A percentile compares a stretch with the other conserved stretches of the same genome.
phyloP scores from a whole-genome alignment of 2,113 vertebrate genomes.

The Pollachius pollachius region DNA sequence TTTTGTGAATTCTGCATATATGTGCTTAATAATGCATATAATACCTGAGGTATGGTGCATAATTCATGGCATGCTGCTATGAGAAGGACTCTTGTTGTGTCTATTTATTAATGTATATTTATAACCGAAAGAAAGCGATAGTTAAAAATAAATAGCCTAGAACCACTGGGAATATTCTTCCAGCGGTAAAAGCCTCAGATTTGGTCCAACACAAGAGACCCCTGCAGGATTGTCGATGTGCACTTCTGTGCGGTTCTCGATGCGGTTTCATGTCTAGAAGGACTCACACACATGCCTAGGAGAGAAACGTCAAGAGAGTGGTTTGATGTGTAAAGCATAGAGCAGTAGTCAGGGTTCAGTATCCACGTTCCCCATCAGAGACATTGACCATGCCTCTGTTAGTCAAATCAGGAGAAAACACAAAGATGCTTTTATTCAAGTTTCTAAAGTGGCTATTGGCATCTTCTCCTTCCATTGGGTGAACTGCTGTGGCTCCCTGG shows the following conservation, averaged over 20 bases:
- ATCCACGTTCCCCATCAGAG: no score
- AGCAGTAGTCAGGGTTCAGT: no score
- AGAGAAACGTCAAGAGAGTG: no score
- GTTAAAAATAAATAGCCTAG: constrained; percentile 34
- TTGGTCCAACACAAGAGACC: constrained; percentile 29
- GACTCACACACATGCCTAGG: no score
- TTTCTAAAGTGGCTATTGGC: no score
- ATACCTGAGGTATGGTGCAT: constrained; percentile 52
- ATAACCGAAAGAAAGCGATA: constrained; percentile 27
- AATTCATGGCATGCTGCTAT: constrained; percentile 42
- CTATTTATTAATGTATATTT: neutral
- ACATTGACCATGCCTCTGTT: no score
- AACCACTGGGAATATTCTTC: constrained; percentile 21
- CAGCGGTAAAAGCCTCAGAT: constrained; percentile 23
- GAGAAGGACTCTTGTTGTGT: constrained; percentile 16
- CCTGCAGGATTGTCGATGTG: constrained; percentile 51
- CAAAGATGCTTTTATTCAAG: no score
- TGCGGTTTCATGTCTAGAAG: neutral
- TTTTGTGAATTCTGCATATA: constrained; percentile 32
- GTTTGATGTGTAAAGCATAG: no score
- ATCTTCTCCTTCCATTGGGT: no score
- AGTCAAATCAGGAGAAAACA: no score
- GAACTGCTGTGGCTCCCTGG: no score
- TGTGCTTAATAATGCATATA: constrained; percentile 28
- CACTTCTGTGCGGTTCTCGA: constrained; percentile 38